Conservation (phyloP, 2,888 invertebrate genomes). For the Morpho helenor region DNA sequence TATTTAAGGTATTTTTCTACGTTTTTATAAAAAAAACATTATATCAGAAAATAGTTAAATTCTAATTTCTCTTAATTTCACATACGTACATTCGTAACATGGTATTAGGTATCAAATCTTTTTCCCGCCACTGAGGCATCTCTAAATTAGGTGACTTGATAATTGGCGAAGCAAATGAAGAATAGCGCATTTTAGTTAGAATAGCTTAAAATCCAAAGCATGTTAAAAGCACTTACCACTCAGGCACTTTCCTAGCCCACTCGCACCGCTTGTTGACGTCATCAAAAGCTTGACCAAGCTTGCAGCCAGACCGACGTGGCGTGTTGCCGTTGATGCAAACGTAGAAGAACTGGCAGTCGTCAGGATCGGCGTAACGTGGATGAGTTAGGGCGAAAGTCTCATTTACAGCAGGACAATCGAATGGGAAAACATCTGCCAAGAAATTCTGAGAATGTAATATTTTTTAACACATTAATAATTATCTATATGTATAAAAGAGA, state of each 20-base stretch:
- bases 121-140: too few species aligned
- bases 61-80: too few species aligned
- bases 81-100: too few species aligned
- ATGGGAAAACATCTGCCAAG: slow-evolving; percentile 86
- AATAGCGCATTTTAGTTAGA: too few species aligned
- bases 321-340: slow-evolving; percentile 93
- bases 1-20: too few species aligned
- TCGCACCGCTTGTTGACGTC: slow-evolving; percentile 88
- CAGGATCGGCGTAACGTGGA: slow-evolving; percentile 91
- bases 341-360: slow-evolving; percentile 95
- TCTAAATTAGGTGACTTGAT: too few species aligned
- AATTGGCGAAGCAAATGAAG: too few species aligned
- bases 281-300: slow-evolving; percentile 93
- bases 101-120: too few species aligned
- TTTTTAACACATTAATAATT: too few species aligned
- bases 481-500: background rate
- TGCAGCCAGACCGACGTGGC: slow-evolving; percentile 92
- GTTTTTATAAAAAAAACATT: too few species aligned
- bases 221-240: slow-evolving; percentile 82
- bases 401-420: slow-evolving; percentile 89
- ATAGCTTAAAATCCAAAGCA: background rate
- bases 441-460: background rate
- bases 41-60: too few species aligned
- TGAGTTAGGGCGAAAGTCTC: slow-evolving; percentile 86
- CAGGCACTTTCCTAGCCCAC: slow-evolving; percentile 92